A percentile compares a stretch with the other conserved stretches of the same genome.
Evolutionary conservation across 1,140 invertebrate genomes (phyloP).

Genomic region (Calephelis virginiensis): DNA sequence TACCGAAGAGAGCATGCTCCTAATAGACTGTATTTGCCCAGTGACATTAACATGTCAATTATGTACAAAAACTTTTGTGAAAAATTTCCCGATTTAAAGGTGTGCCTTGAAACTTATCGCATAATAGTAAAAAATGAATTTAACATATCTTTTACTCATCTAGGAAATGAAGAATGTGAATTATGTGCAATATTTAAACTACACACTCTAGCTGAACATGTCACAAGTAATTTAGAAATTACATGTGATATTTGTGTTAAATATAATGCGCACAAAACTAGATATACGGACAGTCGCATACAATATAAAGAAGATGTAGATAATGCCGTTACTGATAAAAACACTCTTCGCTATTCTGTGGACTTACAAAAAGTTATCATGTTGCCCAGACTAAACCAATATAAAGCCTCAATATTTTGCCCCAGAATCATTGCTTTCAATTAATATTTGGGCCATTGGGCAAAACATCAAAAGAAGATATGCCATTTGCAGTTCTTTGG

Average conservation of each 20-base stretch:
- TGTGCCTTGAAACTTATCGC: not conserved
- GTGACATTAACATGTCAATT: too few species aligned
- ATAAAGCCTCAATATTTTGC: conserved; percentile 7
- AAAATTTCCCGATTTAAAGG: not conserved
- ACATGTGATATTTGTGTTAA: conserved; percentile 9
- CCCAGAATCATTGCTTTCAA: conserved; percentile 1
- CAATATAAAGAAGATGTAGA: conserved; percentile 2
- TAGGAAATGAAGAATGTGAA: conserved; percentile 7
- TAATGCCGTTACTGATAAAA: conserved; percentile 9
- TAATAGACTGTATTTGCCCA: too few species aligned
- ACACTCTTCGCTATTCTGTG: not conserved
- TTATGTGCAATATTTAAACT: not conserved
- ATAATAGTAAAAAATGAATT: conserved; percentile 2
- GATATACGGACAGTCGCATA: not conserved
- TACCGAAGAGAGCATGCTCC: too few species aligned
- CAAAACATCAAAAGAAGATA: too few species aligned
- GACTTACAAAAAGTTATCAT: not conserved
- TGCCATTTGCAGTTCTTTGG: too few species aligned
- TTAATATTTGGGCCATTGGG: not conserved
- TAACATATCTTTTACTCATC: not conserved
- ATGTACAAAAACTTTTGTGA: too few species aligned
- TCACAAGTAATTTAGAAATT: not conserved
- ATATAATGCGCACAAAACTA: conserved; percentile 2
- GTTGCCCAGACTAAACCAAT: conserved; percentile 5
- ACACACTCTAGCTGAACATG: not conserved